These are phyloP conservation scores for Chaetorhynchus papuensis DNA, from an alignment of 2,113 vertebrate species.

Conservation along the genomic window DNA sequence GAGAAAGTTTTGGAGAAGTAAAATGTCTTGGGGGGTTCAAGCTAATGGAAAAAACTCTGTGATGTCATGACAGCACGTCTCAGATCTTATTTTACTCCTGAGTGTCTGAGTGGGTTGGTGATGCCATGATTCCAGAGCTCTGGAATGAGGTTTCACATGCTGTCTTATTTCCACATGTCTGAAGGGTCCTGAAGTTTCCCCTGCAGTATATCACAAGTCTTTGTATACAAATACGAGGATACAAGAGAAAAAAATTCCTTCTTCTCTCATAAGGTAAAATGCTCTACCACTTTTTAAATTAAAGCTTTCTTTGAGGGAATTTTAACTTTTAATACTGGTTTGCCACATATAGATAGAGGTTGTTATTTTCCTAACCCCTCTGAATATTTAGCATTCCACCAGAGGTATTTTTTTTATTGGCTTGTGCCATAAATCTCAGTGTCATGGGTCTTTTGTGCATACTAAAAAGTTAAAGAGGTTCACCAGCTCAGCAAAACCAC, in stretches of 20 bases:
- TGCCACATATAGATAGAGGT: neutral
- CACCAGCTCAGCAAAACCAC: neutral
- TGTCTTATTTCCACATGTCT: neutral
- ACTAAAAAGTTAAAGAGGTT: neutral
- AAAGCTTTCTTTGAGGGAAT: neutral
- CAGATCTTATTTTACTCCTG: neutral
- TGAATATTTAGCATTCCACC: constrained; percentile 22
- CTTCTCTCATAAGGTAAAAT: neutral
- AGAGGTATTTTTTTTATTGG: constrained; percentile 5
- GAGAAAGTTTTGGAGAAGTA: neutral
- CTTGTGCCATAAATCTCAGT: neutral
- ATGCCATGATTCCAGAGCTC: neutral
- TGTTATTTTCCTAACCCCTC: constrained; percentile 10
- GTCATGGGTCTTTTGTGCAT: neutral
- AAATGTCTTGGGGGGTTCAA: neutral
- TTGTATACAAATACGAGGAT: neutral
- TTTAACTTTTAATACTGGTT: neutral
- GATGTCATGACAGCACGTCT: neutral
- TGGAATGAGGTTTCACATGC: neutral
- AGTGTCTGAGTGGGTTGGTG: neutral
- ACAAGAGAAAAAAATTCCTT: neutral
- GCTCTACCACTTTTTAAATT: neutral
- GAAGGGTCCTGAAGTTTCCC: neutral
- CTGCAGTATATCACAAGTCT: neutral
- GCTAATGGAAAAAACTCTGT: neutral